Evolutionary conservation across 2,888 invertebrate genomes (phyloP).

Genomic region (Quadroppia sp.): DNA sequence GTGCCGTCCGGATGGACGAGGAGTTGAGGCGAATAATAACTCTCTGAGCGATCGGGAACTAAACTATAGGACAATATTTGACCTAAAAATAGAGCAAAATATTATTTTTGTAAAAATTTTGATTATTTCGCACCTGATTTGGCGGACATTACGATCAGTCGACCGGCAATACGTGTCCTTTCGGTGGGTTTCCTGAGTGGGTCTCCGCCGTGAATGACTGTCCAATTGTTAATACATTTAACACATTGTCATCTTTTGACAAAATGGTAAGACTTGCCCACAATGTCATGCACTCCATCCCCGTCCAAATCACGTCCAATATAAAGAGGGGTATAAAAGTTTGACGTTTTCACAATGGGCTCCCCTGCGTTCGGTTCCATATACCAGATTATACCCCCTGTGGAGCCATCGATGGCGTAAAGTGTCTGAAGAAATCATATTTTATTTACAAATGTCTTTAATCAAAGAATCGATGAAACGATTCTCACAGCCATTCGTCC

Average conservation of each 20-base stretch:
- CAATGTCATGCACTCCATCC: slow-evolving; percentile 64
- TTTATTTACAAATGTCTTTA: slow-evolving; percentile 48
- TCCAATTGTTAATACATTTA: not conserved
- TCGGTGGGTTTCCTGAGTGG: slow-evolving; percentile 55
- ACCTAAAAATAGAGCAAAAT: slow-evolving; percentile 26
- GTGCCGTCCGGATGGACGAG: slow-evolving; percentile 60
- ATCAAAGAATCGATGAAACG: not conserved
- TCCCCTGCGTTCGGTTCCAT: slow-evolving; percentile 29
- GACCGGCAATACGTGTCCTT: slow-evolving; percentile 58
- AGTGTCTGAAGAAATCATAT: slow-evolving; percentile 36
- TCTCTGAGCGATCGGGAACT: slow-evolving; percentile 64
- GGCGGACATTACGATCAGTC: slow-evolving; percentile 67
- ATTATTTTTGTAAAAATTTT: slow-evolving; percentile 50
- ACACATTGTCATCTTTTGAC: not conserved
- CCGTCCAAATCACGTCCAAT: slow-evolving; percentile 63
- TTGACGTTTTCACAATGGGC: slow-evolving; percentile 48
- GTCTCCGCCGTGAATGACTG: slow-evolving; percentile 59
- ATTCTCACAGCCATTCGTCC: slow-evolving; percentile 66
- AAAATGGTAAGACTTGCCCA: slow-evolving; percentile 51
- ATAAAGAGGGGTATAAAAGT: slow-evolving; percentile 66
- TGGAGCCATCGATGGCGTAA: slow-evolving; percentile 43
- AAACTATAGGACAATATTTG: slow-evolving; percentile 52
- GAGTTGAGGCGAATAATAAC: slow-evolving; percentile 69
- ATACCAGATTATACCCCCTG: slow-evolving; percentile 42
- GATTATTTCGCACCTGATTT: slow-evolving; percentile 58